Evolutionary conservation across 2,888 invertebrate genomes (phyloP).

Genomic region (Mylabris sibirica): DNA sequence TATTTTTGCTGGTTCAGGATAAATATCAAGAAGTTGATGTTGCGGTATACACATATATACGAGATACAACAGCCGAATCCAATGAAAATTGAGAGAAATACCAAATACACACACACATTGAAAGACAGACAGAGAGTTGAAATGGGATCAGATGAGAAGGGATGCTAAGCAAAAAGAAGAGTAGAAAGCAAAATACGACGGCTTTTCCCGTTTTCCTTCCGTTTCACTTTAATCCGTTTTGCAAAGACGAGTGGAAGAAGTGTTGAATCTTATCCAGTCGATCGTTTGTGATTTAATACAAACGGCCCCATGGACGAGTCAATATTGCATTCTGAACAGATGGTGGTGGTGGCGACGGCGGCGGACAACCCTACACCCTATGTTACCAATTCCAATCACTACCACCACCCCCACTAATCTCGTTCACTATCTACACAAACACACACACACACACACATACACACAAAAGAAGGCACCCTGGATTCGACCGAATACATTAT

Average conservation of each 20-base stretch:
- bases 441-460: too few relatives aligned
- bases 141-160: too few relatives aligned
- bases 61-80: neutral
- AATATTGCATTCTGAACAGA: slow-evolving; percentile 8
- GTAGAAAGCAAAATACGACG: neutral
- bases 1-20: slow-evolving; percentile 1
- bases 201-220: neutral
- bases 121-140: too few relatives aligned
- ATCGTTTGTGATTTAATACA: slow-evolving; percentile 1
- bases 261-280: neutral
- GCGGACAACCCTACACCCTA: neutral
- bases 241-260: neutral
- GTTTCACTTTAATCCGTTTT: neutral
- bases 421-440: too few relatives aligned
- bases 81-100: neutral
- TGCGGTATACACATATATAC: neutral
- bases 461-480: neutral
- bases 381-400: neutral
- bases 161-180: too few relatives aligned
- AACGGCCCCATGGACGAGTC: neutral
- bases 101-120: neutral
- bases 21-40: slow-evolving; percentile 7
- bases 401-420: neutral
- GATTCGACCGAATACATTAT: slow-evolving; percentile 32
- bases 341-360: neutral